Evolutionary conservation across 2,888 invertebrate species (phyloP).

Genomic region (Metopia argyrocephala): DNA sequence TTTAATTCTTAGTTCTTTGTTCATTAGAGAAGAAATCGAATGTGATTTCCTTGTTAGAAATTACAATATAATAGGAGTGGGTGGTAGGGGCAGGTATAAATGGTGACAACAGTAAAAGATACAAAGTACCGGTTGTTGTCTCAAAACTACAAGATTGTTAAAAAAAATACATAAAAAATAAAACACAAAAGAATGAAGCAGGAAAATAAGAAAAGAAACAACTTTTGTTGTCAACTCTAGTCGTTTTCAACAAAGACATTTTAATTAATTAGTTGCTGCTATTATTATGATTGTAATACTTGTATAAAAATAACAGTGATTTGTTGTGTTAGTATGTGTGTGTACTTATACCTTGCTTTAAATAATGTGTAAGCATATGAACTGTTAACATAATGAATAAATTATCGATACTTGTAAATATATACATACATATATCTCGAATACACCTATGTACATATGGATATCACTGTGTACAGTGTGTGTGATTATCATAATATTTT

Average conservation of each 20-base stretch:
- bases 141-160: slow-evolving; percentile 22
- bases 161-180: neutral
- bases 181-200: neutral
- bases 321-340: neutral
- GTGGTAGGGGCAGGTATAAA: neutral
- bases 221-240: slow-evolving; percentile 27
- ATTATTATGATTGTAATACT: neutral
- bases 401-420: neutral
- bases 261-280: neutral
- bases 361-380: too few relatives aligned
- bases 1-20: slow-evolving; percentile 17
- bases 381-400: neutral
- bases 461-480: neutral
- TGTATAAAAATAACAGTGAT: neutral
- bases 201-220: neutral
- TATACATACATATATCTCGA: too few relatives aligned
- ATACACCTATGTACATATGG: too few relatives aligned
- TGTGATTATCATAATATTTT: neutral
- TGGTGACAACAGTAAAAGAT: neutral
- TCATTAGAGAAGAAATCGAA: neutral
- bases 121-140: slow-evolving; percentile 14
- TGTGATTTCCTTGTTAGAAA: slow-evolving; percentile 26
- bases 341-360: neutral
- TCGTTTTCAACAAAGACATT: neutral
- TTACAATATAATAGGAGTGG: neutral